Conservation (phyloP, 2,797 vertebrate genomes). For the Melanogrammus aeglefinus region DNA sequence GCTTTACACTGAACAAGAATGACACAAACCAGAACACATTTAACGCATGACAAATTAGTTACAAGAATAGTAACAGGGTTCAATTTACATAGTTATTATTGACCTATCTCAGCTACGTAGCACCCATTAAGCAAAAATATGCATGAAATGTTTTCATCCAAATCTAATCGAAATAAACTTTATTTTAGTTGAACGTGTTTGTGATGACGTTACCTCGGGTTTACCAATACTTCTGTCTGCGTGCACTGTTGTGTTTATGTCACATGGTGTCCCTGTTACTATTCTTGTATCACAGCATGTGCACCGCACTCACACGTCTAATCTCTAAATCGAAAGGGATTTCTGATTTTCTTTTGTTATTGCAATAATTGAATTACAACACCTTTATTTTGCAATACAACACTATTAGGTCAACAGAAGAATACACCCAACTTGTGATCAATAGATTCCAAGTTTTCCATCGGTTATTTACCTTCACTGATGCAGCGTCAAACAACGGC, state of each 20-base stretch:
- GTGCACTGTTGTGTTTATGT: slow-evolving; percentile 49
- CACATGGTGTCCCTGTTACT: slow-evolving; percentile 61
- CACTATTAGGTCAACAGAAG: neutral
- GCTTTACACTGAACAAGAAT: neutral
- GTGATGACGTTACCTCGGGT: neutral
- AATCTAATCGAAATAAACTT: neutral
- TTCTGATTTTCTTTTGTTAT: neutral
- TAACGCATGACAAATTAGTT: neutral
- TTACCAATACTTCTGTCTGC: neutral
- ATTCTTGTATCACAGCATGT: slow-evolving; percentile 22
- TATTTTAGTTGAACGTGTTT: neutral
- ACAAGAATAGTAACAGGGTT: neutral
- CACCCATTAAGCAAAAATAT: neutral
- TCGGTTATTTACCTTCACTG: slow-evolving; percentile 78
- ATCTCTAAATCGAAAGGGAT: neutral
- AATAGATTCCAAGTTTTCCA: neutral
- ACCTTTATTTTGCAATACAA: neutral
- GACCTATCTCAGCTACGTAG: neutral
- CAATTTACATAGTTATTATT: neutral
- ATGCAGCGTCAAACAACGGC: slow-evolving; percentile 81
- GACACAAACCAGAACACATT: neutral
- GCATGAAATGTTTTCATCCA: neutral
- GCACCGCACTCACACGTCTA: neutral
- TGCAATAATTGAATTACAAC: neutral
- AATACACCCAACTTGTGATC: neutral